Base-by-base conservation (phyloP, 2,888 invertebrate genomes). In the Leucozona laternaria region DNA sequence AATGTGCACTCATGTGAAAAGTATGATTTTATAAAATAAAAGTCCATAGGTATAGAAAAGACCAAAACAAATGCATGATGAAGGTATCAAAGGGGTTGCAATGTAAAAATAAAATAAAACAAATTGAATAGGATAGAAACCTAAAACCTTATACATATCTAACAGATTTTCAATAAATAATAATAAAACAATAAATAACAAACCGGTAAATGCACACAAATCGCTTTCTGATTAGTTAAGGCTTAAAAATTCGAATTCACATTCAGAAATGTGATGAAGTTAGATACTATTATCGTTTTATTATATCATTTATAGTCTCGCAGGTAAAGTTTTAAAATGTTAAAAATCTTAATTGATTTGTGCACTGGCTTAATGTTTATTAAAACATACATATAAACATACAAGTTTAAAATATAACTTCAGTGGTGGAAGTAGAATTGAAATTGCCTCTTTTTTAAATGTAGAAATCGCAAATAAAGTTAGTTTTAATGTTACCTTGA, bases 191-290 rank as follows among this genome's bases (percentile, higher is more conserved):
- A 68, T 48, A 79, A 80, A 79, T 73, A 80, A 77, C 64, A 73
- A 73, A 73, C 68, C 80, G 80, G 66, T 71, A 76, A 84, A 84
- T 43, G 79, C 48, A 79, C 58, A 72, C 84, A 77, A 80, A 80
- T 76, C 71, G 72, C 76, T 76, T 77, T 80, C 57, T 68, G 72
- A 76, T 77, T 68, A 76, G 60, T 60, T 72, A 58, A 71, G 62
- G 34, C 43, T 68, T 64, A 6, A 15, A 17, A 13, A 37, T 40
- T 15, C 37, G 10, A 8, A 50, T 50, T 50, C n/a, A 50, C 10
- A 62, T 43, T 25, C n/a, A 48, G 10, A 31, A 20, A 48, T 66
- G 13, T 40, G 45, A 50, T 50, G 22, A 37, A 20, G 34, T 37
- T 37, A 37, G 55, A 57, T 57, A 57, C 17, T 10, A 31, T n/a